These are phyloP conservation scores for Idaea aversata DNA, from an alignment of 2,888 invertebrate species.

Conservation along the genomic window DNA sequence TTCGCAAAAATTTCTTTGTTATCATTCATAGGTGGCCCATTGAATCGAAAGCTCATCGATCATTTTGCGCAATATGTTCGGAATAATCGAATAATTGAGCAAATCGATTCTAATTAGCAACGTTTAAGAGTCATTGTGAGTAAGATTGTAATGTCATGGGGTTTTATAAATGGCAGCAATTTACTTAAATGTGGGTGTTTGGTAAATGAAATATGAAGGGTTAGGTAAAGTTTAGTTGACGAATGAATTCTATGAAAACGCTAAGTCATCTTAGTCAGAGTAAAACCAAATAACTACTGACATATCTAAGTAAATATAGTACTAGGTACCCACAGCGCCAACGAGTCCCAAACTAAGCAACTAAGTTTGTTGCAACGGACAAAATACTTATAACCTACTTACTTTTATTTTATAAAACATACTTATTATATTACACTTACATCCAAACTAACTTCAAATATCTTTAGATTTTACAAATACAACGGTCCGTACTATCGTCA, in stretches of 20 bases:
- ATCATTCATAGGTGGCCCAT: conserved; percentile 40
- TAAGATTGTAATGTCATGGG: conserved; percentile 53
- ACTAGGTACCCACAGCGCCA: too few relatives aligned
- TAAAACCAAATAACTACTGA: not conserved
- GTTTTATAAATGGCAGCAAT: conserved; percentile 33
- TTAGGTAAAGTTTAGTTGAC: not conserved
- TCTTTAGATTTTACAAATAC: too few relatives aligned
- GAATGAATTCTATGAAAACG: not conserved
- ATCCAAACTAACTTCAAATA: too few relatives aligned
- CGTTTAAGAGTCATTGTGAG: conserved; percentile 72
- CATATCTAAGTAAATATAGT: not conserved
- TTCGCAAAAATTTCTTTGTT: conserved; percentile 51
- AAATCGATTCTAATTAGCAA: conserved; percentile 74
- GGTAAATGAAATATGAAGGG: not conserved
- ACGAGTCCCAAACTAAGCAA: not conserved
- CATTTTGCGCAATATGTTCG: conserved; percentile 63
- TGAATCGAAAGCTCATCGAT: conserved; percentile 52
- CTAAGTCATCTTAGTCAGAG: not conserved
- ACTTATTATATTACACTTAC: too few relatives aligned
- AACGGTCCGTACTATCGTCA: not conserved
- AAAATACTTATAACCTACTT: too few relatives aligned
- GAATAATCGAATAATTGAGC: conserved; percentile 58
- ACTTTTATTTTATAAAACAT: too few relatives aligned
- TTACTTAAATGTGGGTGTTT: conserved; percentile 27
- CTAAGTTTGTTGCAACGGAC: not conserved